Conservation (phyloP, 1,140 invertebrate species). For the Brachystomella parvula region DNA sequence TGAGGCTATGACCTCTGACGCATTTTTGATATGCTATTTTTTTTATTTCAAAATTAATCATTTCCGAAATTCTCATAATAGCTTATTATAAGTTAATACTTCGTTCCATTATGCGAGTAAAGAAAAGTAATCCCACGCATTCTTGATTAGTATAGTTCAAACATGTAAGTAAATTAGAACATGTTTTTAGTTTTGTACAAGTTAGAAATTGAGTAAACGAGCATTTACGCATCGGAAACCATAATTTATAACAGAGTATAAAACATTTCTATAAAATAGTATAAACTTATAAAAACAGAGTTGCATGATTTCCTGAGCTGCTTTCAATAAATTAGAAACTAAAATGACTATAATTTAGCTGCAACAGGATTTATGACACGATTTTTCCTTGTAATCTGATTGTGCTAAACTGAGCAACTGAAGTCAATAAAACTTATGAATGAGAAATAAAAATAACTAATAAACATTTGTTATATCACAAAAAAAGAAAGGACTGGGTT, state of each 20-base stretch:
- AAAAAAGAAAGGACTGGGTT: neutral
- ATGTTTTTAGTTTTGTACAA: neutral
- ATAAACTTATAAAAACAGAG: neutral
- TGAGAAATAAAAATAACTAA: neutral
- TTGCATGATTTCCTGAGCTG: neutral
- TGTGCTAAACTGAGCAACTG: too few species aligned
- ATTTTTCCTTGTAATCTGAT: neutral
- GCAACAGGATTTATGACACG: too few species aligned
- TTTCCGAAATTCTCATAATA: neutral
- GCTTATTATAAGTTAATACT: neutral
- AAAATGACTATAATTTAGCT: neutral
- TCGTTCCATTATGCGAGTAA: too few species aligned
- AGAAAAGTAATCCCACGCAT: neutral
- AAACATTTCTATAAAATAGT: neutral
- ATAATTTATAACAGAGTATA: neutral
- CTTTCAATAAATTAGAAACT: neutral
- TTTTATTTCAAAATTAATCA: constrained; percentile 1
- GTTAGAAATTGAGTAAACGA: neutral
- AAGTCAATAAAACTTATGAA: neutral
- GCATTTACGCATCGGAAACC: too few species aligned
- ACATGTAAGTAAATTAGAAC: neutral
- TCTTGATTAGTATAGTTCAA: constrained; percentile 11
- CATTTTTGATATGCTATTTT: constrained; percentile 7
- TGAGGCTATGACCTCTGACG: neutral
- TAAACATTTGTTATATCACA: neutral